Percentiles rank a stretch among this genome's conserved stretches.
Evolutionary conservation across 2,113 vertebrate species (phyloP).

Genomic region (Phaetusa simplex): DNA sequence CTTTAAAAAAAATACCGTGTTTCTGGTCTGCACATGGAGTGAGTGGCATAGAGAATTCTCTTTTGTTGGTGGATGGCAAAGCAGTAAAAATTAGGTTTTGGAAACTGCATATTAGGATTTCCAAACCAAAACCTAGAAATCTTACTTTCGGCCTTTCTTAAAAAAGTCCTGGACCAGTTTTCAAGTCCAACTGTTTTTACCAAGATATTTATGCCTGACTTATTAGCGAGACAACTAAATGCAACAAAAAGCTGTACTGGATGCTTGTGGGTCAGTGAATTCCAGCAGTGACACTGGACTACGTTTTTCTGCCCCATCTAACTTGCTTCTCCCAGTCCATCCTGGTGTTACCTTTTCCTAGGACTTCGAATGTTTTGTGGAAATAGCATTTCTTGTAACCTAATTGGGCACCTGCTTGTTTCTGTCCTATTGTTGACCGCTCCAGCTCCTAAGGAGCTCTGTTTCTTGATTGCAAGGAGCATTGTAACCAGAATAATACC

Average conservation of each 20-base stretch:
- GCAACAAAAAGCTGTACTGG: not conserved
- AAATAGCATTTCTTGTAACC: not conserved
- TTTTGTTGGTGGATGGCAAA: not conserved
- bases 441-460: not conserved
- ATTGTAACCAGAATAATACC: not conserved
- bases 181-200: not conserved
- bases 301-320: not conserved
- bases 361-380: not conserved
- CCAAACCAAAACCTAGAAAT: not conserved
- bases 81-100: not conserved
- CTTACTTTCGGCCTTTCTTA: not conserved
- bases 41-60: not conserved
- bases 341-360: not conserved
- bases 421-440: not conserved
- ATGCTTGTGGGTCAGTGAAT: not conserved
- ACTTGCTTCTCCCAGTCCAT: not conserved
- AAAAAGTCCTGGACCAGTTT: not conserved
- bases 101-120: not conserved
- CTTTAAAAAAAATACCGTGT: not conserved
- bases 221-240: fast-evolving
- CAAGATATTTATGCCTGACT: not conserved
- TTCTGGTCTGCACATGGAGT: not conserved
- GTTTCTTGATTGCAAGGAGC: not conserved
- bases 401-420: not conserved
- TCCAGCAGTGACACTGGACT: not conserved